Conservation (phyloP, 2,113 vertebrate species). For the Castor canadensis region DNA sequence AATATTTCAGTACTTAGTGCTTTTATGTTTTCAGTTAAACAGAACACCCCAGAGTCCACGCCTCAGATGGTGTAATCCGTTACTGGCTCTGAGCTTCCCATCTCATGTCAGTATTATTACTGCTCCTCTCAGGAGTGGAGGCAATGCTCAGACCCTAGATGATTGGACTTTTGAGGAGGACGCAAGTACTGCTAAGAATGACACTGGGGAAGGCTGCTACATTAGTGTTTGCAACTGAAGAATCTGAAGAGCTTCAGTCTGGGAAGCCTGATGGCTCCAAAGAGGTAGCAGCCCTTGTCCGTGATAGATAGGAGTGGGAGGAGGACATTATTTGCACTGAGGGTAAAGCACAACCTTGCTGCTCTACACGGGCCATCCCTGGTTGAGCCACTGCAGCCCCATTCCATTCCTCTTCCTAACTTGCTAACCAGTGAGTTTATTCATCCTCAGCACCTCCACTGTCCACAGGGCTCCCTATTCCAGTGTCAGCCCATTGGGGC, state of each 20-base stretch:
- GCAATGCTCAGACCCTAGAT: neutral
- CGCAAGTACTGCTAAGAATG: neutral
- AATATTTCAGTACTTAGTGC: neutral
- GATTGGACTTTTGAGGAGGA: neutral
- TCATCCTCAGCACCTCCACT: neutral
- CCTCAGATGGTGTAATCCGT: neutral
- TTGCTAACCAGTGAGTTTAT: neutral
- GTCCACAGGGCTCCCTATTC: neutral
- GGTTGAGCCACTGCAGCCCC: neutral
- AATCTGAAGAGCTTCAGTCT: neutral
- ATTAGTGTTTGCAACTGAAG: constrained; percentile 43
- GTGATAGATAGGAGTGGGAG: too few species aligned
- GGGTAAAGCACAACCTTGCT: neutral
- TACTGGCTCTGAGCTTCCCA: neutral
- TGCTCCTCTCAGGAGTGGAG: neutral
- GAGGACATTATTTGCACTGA: neutral
- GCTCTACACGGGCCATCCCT: neutral
- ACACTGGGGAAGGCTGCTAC: neutral
- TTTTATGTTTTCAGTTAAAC: constrained; percentile 3
- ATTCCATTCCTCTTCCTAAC: neutral
- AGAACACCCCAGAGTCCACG: neutral
- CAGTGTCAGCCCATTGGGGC: neutral
- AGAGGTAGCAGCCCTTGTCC: neutral
- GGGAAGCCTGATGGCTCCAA: neutral
- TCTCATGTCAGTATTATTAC: neutral